Base-by-base conservation (phyloP, 2,888 invertebrate species). In the Camptogramma bilineatum region DNA sequence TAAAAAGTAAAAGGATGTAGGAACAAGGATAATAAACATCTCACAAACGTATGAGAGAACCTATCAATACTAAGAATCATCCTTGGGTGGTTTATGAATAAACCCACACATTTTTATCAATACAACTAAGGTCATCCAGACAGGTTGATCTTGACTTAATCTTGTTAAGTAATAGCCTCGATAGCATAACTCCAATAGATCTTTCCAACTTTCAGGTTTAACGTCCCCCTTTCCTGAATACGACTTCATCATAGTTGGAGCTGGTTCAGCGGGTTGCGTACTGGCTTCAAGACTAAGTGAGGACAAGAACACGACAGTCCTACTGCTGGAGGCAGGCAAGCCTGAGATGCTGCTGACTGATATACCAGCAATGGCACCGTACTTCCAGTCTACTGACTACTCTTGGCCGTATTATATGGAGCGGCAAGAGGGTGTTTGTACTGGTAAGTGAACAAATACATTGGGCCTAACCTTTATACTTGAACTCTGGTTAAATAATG, bases 391-490 rank as follows among this genome's bases (percentile, higher is more conserved):
- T 47, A 94, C 95, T 0, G 94, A 94, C 48, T 95, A 95, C 75
- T 95, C 96, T 70, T 97, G 96, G 96, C 95, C 94, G 52, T 96
- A 96, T 83, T 94, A 94, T 51, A 95, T 95, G 68, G 95, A 95
- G 73, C 95, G 94, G 0, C 96, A 96, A 73, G 87, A 91, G 0
- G 90, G 90, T 17, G 94, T 95, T 0, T 96, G 96, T 64, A 86
- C 90, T 56, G 94, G 95, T 93, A 70, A 71, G 63, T 10, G 13
- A 39, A 13, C 13, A 39, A 39, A 13, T 13, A 39, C 10, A 24
- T n/a, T n/a, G n/a, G n/a, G n/a, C n/a, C n/a, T n/a, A n/a, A n/a
- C n/a, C n/a, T n/a, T n/a, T n/a, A n/a, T n/a, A n/a, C n/a, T n/a
- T n/a, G n/a, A n/a, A n/a, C n/a, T n/a, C n/a, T n/a, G n/a, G n/a